A percentile compares a stretch with the other conserved stretches of the same genome.
phyloP scores from a whole-genome alignment of 2,888 invertebrate species.

The Drosophila peninsularis region DNA sequence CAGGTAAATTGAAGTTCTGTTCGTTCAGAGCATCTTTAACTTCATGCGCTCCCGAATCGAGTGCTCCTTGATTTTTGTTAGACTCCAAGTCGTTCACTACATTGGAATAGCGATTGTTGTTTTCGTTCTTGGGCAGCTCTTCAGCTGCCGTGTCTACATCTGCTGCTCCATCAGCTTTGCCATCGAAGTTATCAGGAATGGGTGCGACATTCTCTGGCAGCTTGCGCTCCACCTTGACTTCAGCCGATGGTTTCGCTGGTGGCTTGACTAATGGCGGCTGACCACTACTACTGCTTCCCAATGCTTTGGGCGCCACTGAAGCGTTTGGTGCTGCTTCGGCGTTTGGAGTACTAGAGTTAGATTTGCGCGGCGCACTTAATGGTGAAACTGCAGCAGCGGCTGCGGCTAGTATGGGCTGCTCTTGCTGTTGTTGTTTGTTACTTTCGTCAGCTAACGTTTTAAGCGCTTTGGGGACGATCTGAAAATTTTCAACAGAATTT shows the following conservation, averaged over 20 bases:
- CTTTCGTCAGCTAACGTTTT: constrained; percentile 58
- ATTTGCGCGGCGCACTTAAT: constrained; percentile 76
- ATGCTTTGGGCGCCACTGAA: constrained; percentile 52
- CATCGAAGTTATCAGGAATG: constrained; percentile 83
- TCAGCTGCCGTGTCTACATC: constrained; percentile 74
- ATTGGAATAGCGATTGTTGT: constrained; percentile 83
- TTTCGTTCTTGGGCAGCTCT: constrained; percentile 70
- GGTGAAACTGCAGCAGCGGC: constrained; percentile 62
- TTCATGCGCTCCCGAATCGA: constrained; percentile 84
- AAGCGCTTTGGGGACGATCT: constrained; percentile 83
- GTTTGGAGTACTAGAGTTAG: constrained; percentile 41
- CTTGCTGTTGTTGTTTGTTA: constrained; percentile 64
- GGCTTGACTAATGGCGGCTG: constrained; percentile 67
- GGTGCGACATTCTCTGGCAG: constrained; percentile 84
- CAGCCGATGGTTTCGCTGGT: constrained; percentile 55
- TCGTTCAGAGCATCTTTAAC: constrained; percentile 83
- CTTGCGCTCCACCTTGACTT: constrained; percentile 68
- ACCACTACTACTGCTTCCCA: constrained; percentile 61
- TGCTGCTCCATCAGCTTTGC: constrained; percentile 52
- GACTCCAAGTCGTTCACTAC: constrained; percentile 76
- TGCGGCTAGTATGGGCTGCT: constrained; percentile 49
- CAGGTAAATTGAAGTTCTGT: constrained; percentile 82
- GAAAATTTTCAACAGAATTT: constrained; percentile 85
- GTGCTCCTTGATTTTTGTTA: constrained; percentile 60
- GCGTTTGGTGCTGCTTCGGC: constrained; percentile 43